Conservation (phyloP, 2,797 vertebrate species). For the Poeciliopsis infans region DNA sequence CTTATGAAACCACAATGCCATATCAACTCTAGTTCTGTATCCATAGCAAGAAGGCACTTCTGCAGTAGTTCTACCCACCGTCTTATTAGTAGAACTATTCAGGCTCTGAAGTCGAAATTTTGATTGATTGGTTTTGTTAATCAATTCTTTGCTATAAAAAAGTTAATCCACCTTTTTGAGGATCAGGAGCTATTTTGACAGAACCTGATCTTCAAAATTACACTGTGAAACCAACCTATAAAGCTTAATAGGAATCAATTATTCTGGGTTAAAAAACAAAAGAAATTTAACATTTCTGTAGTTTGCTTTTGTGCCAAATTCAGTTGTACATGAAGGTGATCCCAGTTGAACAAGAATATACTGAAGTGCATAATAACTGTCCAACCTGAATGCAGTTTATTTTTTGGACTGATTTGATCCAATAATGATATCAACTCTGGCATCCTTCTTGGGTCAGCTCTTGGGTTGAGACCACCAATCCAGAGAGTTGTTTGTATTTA, state of each 20-base stretch:
- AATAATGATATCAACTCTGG: not conserved
- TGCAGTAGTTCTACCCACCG: too few relatives aligned
- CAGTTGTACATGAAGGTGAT: not conserved
- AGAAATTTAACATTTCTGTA: not conserved
- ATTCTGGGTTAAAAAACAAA: slow-evolving; percentile 22
- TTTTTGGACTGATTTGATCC: not conserved
- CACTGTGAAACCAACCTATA: slow-evolving; percentile 25
- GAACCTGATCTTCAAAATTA: not conserved
- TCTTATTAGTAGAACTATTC: not conserved
- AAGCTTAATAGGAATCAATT: slow-evolving; percentile 36
- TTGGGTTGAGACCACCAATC: not conserved
- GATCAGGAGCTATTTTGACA: not conserved
- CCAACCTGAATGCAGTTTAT: not conserved
- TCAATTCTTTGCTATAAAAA: not conserved
- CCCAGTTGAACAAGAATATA: too few relatives aligned
- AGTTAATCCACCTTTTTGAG: not conserved
- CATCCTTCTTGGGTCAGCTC: not conserved
- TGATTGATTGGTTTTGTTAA: not conserved
- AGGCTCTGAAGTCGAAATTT: not conserved
- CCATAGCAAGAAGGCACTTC: slow-evolving; percentile 10
- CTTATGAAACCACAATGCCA: slow-evolving; percentile 10
- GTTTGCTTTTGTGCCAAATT: not conserved
- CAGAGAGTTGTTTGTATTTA: not conserved
- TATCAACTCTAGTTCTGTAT: slow-evolving; percentile 7
- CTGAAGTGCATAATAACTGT: not conserved